Percentiles rank a stretch among this genome's conserved stretches.
These are phyloP conservation scores for Lagocephalus sceleratus DNA, from an alignment of 2,797 vertebrate species.

Conservation along the genomic window DNA sequence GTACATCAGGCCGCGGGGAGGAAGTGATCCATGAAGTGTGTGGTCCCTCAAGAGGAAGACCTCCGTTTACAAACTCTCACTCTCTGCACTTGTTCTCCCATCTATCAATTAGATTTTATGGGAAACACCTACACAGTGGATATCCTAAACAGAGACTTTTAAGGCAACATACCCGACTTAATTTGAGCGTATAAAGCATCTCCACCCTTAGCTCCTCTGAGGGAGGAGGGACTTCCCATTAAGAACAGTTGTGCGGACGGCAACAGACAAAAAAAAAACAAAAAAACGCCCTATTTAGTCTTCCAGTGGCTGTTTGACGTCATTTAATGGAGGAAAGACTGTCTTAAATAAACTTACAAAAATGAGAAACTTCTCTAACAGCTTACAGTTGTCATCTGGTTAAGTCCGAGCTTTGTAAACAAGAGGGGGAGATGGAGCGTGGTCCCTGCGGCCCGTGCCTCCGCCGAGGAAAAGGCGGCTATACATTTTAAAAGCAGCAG, in stretches of 20 bases:
- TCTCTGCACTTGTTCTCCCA: constrained; percentile 37
- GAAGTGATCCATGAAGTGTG: constrained; percentile 69
- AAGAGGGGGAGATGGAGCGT: constrained; percentile 30
- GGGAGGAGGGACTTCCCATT: constrained; percentile 53
- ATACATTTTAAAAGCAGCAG: constrained; percentile 24
- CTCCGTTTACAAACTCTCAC: constrained; percentile 54
- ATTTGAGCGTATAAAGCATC: constrained; percentile 60
- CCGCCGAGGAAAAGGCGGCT: constrained; percentile 17
- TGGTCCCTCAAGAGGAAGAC: constrained; percentile 57
- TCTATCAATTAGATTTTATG: constrained; percentile 65
- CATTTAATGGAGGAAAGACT: constrained; percentile 68
- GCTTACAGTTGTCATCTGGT: constrained; percentile 68
- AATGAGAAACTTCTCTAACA: constrained; percentile 64
- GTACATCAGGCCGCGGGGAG: constrained; percentile 51
- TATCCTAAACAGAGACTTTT: constrained; percentile 73
- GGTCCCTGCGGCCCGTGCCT: constrained; percentile 29
- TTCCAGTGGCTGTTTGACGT: constrained; percentile 68
- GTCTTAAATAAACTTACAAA: constrained; percentile 74
- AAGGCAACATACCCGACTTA: constrained; percentile 63
- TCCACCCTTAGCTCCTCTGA: constrained; percentile 38
- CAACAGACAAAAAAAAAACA: constrained; percentile 50
- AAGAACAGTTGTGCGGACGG: constrained; percentile 59
- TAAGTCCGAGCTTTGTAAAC: constrained; percentile 66
- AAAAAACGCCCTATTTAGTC: constrained; percentile 70
- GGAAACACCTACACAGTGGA: constrained; percentile 56